Percentiles rank a stretch among this genome's conserved stretches.
These are phyloP conservation scores for Druon quercuslanigerum DNA, from an alignment of 1,140 invertebrate species.

Conservation along the genomic window DNA sequence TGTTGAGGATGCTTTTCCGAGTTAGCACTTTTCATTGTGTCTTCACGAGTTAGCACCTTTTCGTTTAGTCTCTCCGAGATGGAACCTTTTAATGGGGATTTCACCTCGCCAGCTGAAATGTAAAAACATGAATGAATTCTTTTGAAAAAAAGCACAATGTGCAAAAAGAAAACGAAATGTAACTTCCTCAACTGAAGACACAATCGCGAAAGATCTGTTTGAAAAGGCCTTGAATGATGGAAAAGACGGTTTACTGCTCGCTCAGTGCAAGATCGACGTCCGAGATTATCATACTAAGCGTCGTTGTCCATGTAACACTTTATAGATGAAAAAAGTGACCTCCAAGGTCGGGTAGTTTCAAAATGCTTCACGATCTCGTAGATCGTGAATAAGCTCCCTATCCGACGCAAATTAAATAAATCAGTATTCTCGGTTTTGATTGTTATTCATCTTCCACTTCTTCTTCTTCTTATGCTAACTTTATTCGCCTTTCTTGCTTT, in stretches of 20 bases:
- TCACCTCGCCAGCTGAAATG: background rate
- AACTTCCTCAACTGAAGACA: slow-evolving; percentile 35
- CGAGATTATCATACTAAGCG: slow-evolving; percentile 64
- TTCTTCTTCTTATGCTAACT: too few relatives aligned
- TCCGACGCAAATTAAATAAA: slow-evolving; percentile 52
- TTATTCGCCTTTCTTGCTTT: too few relatives aligned
- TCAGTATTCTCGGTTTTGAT: background rate
- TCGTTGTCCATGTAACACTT: slow-evolving; percentile 66
- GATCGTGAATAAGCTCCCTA: slow-evolving; percentile 53
- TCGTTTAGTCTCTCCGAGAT: too few relatives aligned
- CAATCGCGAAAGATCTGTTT: slow-evolving; percentile 52
- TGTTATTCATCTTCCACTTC: too few relatives aligned
- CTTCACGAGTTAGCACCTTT: too few relatives aligned
- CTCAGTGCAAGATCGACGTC: slow-evolving; percentile 59
- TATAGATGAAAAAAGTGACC: slow-evolving; percentile 57
- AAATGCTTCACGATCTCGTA: slow-evolving; percentile 56
- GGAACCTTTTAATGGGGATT: background rate
- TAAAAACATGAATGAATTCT: background rate
- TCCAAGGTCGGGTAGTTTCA: slow-evolving; percentile 63
- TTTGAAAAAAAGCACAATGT: background rate
- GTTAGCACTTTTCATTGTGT: background rate
- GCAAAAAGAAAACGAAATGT: background rate
- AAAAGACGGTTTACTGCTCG: slow-evolving; percentile 56
- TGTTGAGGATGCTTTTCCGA: too few relatives aligned
- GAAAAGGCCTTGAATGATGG: slow-evolving; percentile 52